Base-by-base conservation (phyloP, 64 coral and sea anemone genomes). In the Stichodactyla helianthus region DNA sequence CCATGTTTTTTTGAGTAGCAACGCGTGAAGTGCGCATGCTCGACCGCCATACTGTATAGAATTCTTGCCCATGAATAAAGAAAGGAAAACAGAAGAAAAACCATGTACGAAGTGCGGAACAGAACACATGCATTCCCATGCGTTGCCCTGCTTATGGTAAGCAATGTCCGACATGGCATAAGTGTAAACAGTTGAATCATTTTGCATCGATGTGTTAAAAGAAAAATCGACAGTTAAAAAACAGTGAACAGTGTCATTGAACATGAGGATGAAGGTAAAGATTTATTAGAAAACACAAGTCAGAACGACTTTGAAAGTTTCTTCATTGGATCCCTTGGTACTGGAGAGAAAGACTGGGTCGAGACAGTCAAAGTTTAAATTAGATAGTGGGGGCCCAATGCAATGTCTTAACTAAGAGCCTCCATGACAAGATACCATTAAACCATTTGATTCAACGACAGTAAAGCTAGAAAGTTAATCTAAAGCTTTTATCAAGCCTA, bases 381-480 rank as follows among this genome's bases (percentile, higher is more conserved):
- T 67, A 64, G 84, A 86, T 68, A 64, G 35, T 59, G n/a, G 84
- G 25, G 51, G 56, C 84, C 35, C 89, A 91, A 53, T 91, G 90
- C 53, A 88, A 88, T 88, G 79, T 92, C 11, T 76, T 92, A 60
- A 55, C 90, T 20, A 92, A 92, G 51, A 52, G 19, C 15, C 18
- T 67, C 11, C 51, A 86, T 86, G 44, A 65, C 84, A 86, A 86
- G 84, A 86, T 68, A 53, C 84, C 20, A 70, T 13, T 51, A 71
- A 86, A 70, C 17, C 62, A 51, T 86, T 86, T 10, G 25, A 86
- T 59, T 67, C 56, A 60, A 63, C 15, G 5, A 63, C 56, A 64
- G 84, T 64, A 64, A 86, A 64, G 59, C 44, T 86, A 22, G 84
- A 86, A 17, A 86, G 84, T 63, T 70, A 86, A 0, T 64, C 84